These are phyloP conservation scores for Chelonus formosanus DNA, from an alignment of 2,888 invertebrate genomes.

Conservation along the genomic window DNA sequence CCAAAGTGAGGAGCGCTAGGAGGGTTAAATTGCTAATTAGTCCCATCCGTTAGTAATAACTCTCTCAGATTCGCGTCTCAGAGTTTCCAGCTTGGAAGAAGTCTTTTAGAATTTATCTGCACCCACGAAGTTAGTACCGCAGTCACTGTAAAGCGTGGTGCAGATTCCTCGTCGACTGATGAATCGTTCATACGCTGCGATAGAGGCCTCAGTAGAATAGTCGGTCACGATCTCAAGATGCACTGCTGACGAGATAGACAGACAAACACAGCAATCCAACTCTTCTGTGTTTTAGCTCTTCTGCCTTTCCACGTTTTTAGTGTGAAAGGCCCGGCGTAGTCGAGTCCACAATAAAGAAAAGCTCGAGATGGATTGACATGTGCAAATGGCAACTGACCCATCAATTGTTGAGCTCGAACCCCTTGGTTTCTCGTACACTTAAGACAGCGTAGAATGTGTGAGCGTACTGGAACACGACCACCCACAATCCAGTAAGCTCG, in stretches of 20 bases:
- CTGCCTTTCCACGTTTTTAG: conserved; percentile 28
- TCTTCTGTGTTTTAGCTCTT: conserved; percentile 33
- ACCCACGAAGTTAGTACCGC: neutral
- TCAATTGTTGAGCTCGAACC: conserved; percentile 40
- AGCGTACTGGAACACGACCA: too few species aligned
- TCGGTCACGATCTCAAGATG: too few species aligned
- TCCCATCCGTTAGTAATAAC: conserved; percentile 32
- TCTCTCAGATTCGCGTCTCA: neutral
- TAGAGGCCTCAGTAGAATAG: too few species aligned
- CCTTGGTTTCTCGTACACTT: conserved; percentile 3
- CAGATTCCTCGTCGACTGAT: conserved; percentile 38
- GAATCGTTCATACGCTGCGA: conserved; percentile 41
- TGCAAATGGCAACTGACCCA: conserved; percentile 46
- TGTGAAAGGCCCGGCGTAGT: conserved; percentile 39
- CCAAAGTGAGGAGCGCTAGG: conserved; percentile 48
- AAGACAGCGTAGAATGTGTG: conserved; percentile 29
- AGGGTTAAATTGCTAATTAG: conserved; percentile 47
- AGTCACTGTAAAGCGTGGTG: neutral
- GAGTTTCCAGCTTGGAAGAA: neutral
- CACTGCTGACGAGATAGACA: too few species aligned
- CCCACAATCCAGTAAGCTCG: too few species aligned
- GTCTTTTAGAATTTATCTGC: conserved; percentile 11
- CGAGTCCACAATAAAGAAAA: conserved; percentile 31
- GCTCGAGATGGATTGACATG: conserved; percentile 30
- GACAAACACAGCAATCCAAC: conserved; percentile 43